Conservation (phyloP, 2,797 vertebrate species). For the Halcyon badia region DNA sequence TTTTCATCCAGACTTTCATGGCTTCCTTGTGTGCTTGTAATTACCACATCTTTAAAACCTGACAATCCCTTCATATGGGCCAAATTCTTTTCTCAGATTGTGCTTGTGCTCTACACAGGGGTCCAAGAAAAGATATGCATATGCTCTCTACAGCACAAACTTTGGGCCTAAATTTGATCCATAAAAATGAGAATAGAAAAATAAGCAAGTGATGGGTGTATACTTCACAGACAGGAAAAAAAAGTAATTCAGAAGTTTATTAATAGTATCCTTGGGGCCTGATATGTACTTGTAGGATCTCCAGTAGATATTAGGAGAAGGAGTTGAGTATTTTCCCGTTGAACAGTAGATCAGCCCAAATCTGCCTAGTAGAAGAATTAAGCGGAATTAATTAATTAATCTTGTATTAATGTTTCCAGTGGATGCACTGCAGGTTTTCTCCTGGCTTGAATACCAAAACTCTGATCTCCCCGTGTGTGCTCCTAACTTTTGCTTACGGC, state of each 20-base stretch:
- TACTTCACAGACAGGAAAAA: conserved; percentile 5
- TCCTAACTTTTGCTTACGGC: neutral
- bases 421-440: neutral
- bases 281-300: neutral
- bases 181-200: conserved; percentile 48
- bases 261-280: neutral
- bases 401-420: conserved; percentile 44
- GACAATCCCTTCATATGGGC: conserved; percentile 70
- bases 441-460: conserved; percentile 2
- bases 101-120: conserved; percentile 38
- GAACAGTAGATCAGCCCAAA: conserved; percentile 56
- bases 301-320: neutral
- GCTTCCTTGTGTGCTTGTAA: conserved; percentile 72
- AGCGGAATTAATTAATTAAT: conserved; percentile 42
- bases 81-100: conserved; percentile 64
- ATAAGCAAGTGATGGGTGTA: neutral
- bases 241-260: conserved; percentile 29
- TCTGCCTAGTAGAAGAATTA: conserved; percentile 56
- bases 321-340: conserved; percentile 38
- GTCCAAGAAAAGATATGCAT: conserved; percentile 67
- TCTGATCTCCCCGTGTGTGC: neutral
- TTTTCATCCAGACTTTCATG: conserved; percentile 69
- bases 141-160: conserved; percentile 55
- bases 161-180: conserved; percentile 56
- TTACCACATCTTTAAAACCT: conserved; percentile 75